A percentile compares a stretch with the other conserved stretches of the same genome.
These are phyloP conservation scores for Mythimna impura DNA, from an alignment of 2,888 invertebrate genomes.

Conservation along the genomic window DNA sequence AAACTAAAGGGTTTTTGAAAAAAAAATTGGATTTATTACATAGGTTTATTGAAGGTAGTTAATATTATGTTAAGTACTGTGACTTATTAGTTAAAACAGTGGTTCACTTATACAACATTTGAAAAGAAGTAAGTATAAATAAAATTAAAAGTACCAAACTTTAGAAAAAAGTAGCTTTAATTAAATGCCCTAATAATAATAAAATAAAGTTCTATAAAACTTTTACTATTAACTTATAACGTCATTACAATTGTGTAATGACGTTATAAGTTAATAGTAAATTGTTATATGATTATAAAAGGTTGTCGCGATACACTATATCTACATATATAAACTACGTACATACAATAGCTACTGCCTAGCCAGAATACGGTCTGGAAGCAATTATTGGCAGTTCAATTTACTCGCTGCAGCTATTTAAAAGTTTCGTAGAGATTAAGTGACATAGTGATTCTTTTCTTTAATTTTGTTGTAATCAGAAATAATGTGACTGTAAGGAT, in stretches of 20 bases:
- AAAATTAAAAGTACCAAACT: too few relatives aligned
- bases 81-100: too few relatives aligned
- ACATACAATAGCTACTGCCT: background rate
- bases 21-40: slow-evolving; percentile 32
- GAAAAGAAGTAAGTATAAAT: too few relatives aligned
- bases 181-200: too few relatives aligned
- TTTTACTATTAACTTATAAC: too few relatives aligned
- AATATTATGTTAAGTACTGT: background rate
- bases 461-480: background rate
- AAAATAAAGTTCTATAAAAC: too few relatives aligned
- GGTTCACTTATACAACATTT: background rate
- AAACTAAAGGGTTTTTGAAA: slow-evolving; percentile 13
- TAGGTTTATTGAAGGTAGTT: slow-evolving; percentile 24
- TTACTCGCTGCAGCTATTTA: background rate
- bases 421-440: background rate
- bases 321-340: background rate
- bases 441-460: background rate
- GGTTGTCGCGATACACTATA: background rate
- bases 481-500: background rate
- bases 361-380: background rate
- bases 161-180: too few relatives aligned
- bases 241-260: too few relatives aligned
- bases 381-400: background rate
- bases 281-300: too few relatives aligned
- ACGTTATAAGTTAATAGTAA: too few relatives aligned